phyloP scores from a whole-genome alignment of 2,888 invertebrate species.

The Octodonta nipae region DNA sequence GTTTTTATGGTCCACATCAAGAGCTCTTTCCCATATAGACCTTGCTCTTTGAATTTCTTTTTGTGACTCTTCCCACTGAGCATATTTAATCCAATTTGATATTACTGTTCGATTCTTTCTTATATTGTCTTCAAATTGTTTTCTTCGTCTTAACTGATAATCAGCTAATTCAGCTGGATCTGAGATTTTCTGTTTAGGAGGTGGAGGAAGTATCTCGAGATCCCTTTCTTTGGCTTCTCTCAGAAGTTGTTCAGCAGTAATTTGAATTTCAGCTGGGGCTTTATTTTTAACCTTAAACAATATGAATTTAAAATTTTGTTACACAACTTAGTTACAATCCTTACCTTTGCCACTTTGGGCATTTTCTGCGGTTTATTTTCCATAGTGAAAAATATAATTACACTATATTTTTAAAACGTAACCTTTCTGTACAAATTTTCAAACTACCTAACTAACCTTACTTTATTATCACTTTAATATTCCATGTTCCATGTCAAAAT shows the following conservation, averaged over 20 bases:
- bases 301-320: too few relatives aligned
- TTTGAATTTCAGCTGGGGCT: slow-evolving; percentile 97
- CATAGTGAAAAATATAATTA: slow-evolving; percentile 32
- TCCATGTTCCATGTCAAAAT: too few relatives aligned
- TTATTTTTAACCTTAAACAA: slow-evolving; percentile 82
- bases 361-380: slow-evolving; percentile 75
- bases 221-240: slow-evolving; percentile 98
- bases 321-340: slow-evolving; percentile 7
- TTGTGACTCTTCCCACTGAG: slow-evolving; percentile 98
- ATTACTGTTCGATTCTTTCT: slow-evolving; percentile 91
- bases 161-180: slow-evolving; percentile 95
- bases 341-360: slow-evolving; percentile 94
- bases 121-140: slow-evolving; percentile 94
- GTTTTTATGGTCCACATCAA: slow-evolving; percentile 96
- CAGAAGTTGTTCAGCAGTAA: slow-evolving; percentile 94
- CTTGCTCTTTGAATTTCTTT: slow-evolving; percentile 83
- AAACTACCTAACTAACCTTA: too few relatives aligned
- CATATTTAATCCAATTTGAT: slow-evolving; percentile 98
- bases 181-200: slow-evolving; percentile 97
- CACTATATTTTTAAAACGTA: background rate
- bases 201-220: slow-evolving; percentile 90
- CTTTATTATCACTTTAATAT: too few relatives aligned
- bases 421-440: too few relatives aligned
- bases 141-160: slow-evolving; percentile 88
- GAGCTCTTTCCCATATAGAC: slow-evolving; percentile 90